Conservation (phyloP, 1,140 invertebrate species). For the Andrena cerasifolii region DNA sequence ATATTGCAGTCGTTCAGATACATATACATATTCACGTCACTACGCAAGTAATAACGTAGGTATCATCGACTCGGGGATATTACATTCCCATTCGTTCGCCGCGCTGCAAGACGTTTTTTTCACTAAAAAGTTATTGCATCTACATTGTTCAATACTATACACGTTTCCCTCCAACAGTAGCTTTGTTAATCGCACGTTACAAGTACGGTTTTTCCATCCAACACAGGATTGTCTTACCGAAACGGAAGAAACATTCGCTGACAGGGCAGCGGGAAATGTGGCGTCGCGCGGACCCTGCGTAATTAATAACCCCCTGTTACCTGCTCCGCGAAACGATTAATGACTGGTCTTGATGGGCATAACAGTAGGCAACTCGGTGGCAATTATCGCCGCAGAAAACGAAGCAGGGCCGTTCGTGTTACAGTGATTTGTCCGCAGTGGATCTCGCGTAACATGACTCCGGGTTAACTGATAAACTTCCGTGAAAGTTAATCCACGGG, state of each 20-base stretch:
- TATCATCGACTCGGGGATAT: too few species aligned
- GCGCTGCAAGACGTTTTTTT: too few species aligned
- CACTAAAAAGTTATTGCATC: too few species aligned
- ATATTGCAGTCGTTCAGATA: too few species aligned
- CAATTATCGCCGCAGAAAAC: conserved; percentile 51
- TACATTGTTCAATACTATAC: too few species aligned
- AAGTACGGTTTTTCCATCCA: not conserved
- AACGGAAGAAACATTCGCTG: conserved; percentile 37
- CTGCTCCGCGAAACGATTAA: conserved; percentile 42
- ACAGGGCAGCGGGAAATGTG: conserved; percentile 31
- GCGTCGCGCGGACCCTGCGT: not conserved
- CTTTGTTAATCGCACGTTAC: not conserved
- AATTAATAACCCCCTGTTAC: conserved; percentile 44
- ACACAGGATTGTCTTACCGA: not conserved
- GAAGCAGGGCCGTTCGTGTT: conserved; percentile 41
- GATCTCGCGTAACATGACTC: conserved; percentile 38
- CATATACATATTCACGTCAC: too few species aligned
- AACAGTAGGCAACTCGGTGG: conserved; percentile 27
- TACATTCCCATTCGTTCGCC: too few species aligned
- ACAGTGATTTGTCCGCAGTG: conserved; percentile 48
- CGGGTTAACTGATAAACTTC: conserved; percentile 46
- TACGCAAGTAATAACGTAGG: too few species aligned
- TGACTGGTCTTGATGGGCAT: conserved; percentile 34
- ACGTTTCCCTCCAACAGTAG: too few species aligned
- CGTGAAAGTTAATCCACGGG: conserved; percentile 55